A percentile compares a stretch with the other conserved stretches of the same genome.
phyloP scores from a whole-genome alignment of 1,140 invertebrate species.

The Drosophila ananassae region DNA sequence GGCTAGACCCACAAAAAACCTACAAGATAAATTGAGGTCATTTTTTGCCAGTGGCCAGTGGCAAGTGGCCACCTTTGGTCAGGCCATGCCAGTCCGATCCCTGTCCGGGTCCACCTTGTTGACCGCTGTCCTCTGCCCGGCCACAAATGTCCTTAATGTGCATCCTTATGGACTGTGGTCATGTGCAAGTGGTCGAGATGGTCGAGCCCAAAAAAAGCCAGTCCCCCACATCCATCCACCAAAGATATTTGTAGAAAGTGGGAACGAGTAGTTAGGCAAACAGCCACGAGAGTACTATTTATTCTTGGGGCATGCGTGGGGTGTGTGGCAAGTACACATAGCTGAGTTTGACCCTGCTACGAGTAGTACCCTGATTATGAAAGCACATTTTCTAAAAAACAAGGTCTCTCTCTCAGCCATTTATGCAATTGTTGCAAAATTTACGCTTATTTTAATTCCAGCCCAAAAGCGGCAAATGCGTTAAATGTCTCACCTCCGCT shows the following conservation, averaged over 20 bases:
- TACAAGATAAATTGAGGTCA: slow-evolving; percentile 83
- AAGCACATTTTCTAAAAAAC: slow-evolving; percentile 10
- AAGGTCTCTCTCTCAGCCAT: slow-evolving; percentile 24
- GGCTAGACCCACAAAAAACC: slow-evolving; percentile 37
- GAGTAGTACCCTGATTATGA: slow-evolving; percentile 35
- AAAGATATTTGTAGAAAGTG: slow-evolving; percentile 20
- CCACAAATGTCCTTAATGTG: slow-evolving; percentile 82
- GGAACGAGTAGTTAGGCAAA: slow-evolving; percentile 44
- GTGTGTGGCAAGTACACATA: slow-evolving; percentile 1
- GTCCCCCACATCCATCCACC: slow-evolving; percentile 1
- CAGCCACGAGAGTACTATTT: slow-evolving; percentile 42
- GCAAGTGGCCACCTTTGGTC: slow-evolving; percentile 65
- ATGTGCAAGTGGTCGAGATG: slow-evolving; percentile 72
- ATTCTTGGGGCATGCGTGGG: slow-evolving; percentile 16
- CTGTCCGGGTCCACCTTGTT: slow-evolving; percentile 67
- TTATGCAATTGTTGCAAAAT: slow-evolving; percentile 80
- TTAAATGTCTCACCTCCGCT: slow-evolving; percentile 53
- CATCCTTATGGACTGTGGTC: slow-evolving; percentile 73
- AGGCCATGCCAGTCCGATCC: slow-evolving; percentile 32
- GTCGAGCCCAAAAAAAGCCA: slow-evolving; percentile 58
- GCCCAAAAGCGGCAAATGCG: slow-evolving; percentile 59
- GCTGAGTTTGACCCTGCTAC: neutral
- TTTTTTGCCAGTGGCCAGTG: slow-evolving; percentile 68
- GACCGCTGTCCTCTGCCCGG: slow-evolving; percentile 61
- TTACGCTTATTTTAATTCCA: slow-evolving; percentile 74